These are phyloP conservation scores for Cavia porcellus DNA, from an alignment of 2,113 vertebrate species.

Conservation along the genomic window DNA sequence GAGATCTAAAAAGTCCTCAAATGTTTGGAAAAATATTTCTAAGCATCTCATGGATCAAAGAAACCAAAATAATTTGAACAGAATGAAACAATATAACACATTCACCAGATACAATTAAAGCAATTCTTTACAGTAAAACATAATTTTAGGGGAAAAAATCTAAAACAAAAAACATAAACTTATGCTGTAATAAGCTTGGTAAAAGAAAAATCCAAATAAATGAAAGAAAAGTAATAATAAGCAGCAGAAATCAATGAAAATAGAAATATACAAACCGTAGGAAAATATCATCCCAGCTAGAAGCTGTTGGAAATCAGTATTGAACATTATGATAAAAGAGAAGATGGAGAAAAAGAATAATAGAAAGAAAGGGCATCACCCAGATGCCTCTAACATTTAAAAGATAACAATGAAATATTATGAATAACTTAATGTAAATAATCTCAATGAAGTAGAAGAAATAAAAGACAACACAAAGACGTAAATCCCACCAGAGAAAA, in stretches of 20 bases:
- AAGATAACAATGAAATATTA: neutral
- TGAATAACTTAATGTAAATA: neutral
- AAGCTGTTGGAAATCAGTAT: neutral
- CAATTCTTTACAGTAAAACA: conserved; percentile 4
- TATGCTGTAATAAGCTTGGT: neutral
- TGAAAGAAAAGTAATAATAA: conserved; percentile 14
- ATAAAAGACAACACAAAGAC: neutral
- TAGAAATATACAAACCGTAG: neutral
- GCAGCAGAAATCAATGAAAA: neutral
- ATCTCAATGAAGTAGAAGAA: conserved; percentile 20
- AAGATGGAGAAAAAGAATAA: neutral
- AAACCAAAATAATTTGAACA: neutral
- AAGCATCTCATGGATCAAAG: neutral
- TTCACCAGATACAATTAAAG: neutral
- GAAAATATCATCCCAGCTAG: neutral
- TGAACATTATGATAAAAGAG: neutral
- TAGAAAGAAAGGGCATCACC: neutral
- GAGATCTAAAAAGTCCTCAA: neutral
- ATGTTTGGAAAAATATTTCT: neutral
- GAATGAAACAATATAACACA: neutral
- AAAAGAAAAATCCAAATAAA: neutral
- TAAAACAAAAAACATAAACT: neutral
- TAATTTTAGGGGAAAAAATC: neutral
- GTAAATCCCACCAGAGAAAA: neutral
- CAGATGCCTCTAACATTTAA: neutral